These are phyloP conservation scores for Chaetodon auriga DNA, from an alignment of 2,113 vertebrate species.

Conservation along the genomic window DNA sequence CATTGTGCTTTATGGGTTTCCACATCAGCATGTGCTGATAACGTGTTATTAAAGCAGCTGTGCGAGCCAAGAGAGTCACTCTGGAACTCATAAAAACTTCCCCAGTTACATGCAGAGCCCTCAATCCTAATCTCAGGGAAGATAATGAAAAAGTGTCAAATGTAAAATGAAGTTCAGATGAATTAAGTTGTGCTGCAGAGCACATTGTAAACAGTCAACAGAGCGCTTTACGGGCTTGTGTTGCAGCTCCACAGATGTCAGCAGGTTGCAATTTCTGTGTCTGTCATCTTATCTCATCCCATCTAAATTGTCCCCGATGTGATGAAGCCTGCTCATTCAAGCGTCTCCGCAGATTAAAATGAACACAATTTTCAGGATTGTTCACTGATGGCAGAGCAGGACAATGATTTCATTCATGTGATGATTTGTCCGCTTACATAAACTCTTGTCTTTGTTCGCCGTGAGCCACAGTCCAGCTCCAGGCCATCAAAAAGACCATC, in stretches of 20 bases:
- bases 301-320: conserved; percentile 23
- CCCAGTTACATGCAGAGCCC: background rate
- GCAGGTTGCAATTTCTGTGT: conserved; percentile 22
- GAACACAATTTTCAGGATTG: conserved; percentile 13
- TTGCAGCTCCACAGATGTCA: background rate
- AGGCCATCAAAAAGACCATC: conserved; percentile 14
- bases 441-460: conserved; percentile 40
- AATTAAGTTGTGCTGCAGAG: background rate
- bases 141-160: conserved; percentile 49
- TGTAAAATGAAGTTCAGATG: conserved; percentile 8
- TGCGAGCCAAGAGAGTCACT: conserved; percentile 18
- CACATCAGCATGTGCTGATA: conserved; percentile 61
- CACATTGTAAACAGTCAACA: background rate
- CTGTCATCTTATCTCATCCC: conserved; percentile 2
- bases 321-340: conserved; percentile 18
- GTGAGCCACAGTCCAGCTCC: conserved; percentile 12
- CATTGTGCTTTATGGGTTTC: conserved; percentile 57
- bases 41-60: conserved; percentile 68
- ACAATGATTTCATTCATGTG: conserved; percentile 23
- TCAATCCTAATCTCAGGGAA: conserved; percentile 19
- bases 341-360: conserved; percentile 9
- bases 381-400: background rate
- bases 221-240: background rate
- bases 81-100: conserved; percentile 52
- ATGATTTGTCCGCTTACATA: conserved; percentile 36